phyloP scores from a whole-genome alignment of 2,888 invertebrate species.

The Pristionchus mayeri region DNA sequence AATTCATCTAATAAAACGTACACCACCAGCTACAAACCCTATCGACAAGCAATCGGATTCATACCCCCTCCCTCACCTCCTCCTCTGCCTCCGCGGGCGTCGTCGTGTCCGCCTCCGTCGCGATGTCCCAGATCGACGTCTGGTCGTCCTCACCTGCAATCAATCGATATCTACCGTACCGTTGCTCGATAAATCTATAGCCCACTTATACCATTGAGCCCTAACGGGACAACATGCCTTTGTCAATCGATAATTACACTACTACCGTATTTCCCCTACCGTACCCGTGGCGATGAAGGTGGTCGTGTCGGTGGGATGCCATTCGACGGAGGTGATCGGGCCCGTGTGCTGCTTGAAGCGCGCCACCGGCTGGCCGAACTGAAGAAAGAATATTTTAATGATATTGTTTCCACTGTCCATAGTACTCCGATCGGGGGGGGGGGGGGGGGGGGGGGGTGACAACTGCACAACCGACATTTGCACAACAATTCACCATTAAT shows the following conservation, averaged over 20 bases:
- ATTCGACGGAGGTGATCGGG: constrained; percentile 95
- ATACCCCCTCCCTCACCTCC: constrained; percentile 11
- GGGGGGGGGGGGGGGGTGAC: too few species aligned
- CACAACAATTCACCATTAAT: too few species aligned
- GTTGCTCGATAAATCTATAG: too few species aligned
- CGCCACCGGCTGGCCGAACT: constrained; percentile 86
- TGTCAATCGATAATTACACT: too few species aligned
- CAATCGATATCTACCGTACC: background rate
- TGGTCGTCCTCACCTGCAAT: constrained; percentile 86
- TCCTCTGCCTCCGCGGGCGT: constrained; percentile 45
- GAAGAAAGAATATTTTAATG: constrained; percentile 31
- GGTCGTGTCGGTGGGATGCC: constrained; percentile 92
- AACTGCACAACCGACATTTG: too few species aligned
- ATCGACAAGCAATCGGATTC: too few species aligned
- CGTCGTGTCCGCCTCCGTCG: constrained; percentile 86
- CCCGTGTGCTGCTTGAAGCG: constrained; percentile 94
- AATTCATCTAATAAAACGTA: too few species aligned
- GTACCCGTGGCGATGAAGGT: constrained; percentile 90
- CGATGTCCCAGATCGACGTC: constrained; percentile 95
- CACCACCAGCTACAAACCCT: too few species aligned
- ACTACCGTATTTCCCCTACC: background rate
- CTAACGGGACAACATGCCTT: too few species aligned
- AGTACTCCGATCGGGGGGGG: too few species aligned
- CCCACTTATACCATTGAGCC: background rate
- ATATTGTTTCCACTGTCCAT: too few species aligned